Evolutionary conservation across 2,888 invertebrate species (phyloP).

Genomic region (Drosophila buzzatii): DNA sequence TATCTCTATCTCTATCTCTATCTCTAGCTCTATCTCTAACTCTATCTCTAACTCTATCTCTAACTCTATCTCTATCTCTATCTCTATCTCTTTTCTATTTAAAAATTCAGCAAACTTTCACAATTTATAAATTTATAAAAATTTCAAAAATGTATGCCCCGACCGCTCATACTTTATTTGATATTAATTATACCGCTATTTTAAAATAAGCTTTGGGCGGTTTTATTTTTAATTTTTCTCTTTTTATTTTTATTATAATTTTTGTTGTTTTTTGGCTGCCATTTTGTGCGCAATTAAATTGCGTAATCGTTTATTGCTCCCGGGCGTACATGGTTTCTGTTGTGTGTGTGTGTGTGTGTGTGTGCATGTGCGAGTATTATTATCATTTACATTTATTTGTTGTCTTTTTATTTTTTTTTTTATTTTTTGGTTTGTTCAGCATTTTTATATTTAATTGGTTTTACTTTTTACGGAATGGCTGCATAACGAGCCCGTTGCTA

Average conservation of each 20-base stretch:
- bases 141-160: constrained; percentile 5
- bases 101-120: background rate
- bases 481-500: constrained; percentile 63
- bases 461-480: constrained; percentile 46
- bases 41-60: background rate
- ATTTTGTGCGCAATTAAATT: constrained; percentile 76
- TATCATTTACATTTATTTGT: constrained; percentile 49
- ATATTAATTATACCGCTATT: constrained; percentile 71
- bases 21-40: background rate
- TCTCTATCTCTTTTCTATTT: background rate
- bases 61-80: background rate
- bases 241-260: constrained; percentile 7
- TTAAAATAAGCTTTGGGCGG: constrained; percentile 44
- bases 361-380: constrained; percentile 12
- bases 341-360: background rate
- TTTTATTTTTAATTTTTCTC: constrained; percentile 36
- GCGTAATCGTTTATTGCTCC: constrained; percentile 78
- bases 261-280: constrained; percentile 25
- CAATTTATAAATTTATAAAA: background rate
- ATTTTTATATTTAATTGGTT: constrained; percentile 71
- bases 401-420: constrained; percentile 9
- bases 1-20: background rate
- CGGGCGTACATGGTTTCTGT: constrained; percentile 58
- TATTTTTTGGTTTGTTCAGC: constrained; percentile 25
- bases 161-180: constrained; percentile 41